These are phyloP conservation scores for Gambusia affinis DNA, from an alignment of 2,113 vertebrate genomes.

Conservation along the genomic window DNA sequence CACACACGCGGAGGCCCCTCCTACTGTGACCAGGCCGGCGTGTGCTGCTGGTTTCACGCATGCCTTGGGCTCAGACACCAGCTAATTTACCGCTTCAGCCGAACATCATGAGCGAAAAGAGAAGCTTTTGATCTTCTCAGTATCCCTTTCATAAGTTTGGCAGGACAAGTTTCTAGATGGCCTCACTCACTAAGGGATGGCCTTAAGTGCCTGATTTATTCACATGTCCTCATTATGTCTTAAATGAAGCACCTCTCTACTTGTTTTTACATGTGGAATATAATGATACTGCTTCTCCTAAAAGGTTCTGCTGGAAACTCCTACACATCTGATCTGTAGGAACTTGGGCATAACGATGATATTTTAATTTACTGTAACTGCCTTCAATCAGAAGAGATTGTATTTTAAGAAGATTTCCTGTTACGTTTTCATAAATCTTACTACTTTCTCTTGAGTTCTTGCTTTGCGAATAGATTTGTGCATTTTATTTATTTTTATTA, in stretches of 20 bases:
- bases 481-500: slow-evolving; percentile 10
- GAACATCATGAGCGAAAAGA: slow-evolving; percentile 75
- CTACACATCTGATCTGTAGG: neutral
- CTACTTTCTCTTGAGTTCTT: too few species aligned
- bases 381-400: too few species aligned
- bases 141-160: slow-evolving; percentile 68
- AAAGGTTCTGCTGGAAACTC: neutral
- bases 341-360: too few species aligned
- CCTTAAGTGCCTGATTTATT: slow-evolving; percentile 59
- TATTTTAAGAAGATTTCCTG: too few species aligned
- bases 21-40: slow-evolving; percentile 71
- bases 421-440: too few species aligned
- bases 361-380: too few species aligned
- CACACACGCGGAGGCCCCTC: slow-evolving; percentile 43
- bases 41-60: slow-evolving; percentile 79
- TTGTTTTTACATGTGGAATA: slow-evolving; percentile 31
- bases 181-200: slow-evolving; percentile 55
- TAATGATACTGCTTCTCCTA: slow-evolving; percentile 33
- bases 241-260: slow-evolving; percentile 35
- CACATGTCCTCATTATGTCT: slow-evolving; percentile 54
- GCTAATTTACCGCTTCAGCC: slow-evolving; percentile 77
- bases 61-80: slow-evolving; percentile 78
- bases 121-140: slow-evolving; percentile 73
- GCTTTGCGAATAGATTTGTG: neutral
- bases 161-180: slow-evolving; percentile 72